A percentile compares a stretch with the other conserved stretches of the same genome.
These are phyloP conservation scores for Tokudaia tokunoshimensis DNA, from an alignment of 2,797 vertebrate genomes.

Conservation along the genomic window DNA sequence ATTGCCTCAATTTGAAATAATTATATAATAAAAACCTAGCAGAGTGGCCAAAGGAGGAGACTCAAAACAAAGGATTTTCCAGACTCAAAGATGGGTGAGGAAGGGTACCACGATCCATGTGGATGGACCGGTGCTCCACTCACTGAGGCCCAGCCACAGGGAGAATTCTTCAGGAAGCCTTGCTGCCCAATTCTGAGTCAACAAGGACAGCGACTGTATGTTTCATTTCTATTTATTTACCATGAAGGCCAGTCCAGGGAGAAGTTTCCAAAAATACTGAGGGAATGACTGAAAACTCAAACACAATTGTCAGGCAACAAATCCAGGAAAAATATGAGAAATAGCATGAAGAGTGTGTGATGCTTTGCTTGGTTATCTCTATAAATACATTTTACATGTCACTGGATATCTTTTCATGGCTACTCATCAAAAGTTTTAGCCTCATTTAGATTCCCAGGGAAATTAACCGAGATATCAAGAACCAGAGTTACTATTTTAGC, in stretches of 20 bases:
- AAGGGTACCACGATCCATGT: neutral
- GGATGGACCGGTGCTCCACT: neutral
- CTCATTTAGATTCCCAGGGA: slow-evolving; percentile 18
- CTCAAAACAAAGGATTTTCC: slow-evolving; percentile 6
- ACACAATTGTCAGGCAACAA: slow-evolving; percentile 22
- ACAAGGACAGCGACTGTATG: neutral
- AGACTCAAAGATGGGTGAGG: neutral
- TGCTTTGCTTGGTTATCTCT: neutral
- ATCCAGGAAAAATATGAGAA: neutral
- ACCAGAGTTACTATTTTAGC: neutral
- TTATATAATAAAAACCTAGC: neutral
- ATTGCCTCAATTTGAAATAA: slow-evolving; percentile 24
- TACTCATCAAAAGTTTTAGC: slow-evolving; percentile 18
- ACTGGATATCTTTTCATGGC: slow-evolving; percentile 26
- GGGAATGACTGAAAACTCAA: slow-evolving; percentile 22
- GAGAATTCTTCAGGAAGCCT: neutral
- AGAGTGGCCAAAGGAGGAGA: neutral
- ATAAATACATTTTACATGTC: slow-evolving; percentile 43
- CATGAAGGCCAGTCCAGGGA: neutral
- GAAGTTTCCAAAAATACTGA: slow-evolving; percentile 1
- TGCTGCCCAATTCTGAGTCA: neutral
- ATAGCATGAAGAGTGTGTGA: slow-evolving; percentile 33
- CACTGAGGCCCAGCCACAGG: neutral
- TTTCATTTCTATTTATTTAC: neutral
- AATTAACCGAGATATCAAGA: slow-evolving; percentile 43